phyloP scores from a whole-genome alignment of 2,888 invertebrate species.

The Eupeodes luniger region DNA sequence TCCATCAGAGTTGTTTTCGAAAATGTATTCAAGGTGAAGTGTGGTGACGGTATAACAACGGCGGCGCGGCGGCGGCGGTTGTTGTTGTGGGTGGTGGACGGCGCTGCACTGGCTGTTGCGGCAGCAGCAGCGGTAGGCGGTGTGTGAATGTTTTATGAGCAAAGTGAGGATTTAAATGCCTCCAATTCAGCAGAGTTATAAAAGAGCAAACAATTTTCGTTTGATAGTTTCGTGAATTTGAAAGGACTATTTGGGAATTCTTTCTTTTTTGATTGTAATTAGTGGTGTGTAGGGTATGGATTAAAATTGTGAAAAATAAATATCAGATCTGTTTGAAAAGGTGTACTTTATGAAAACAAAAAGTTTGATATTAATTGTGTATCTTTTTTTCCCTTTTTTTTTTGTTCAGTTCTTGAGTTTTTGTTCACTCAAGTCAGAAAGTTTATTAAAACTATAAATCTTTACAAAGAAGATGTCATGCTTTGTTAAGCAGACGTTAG shows the following conservation, averaged over 20 bases:
- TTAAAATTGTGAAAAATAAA: background rate
- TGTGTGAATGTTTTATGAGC: background rate
- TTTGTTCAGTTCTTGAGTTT: too few species aligned
- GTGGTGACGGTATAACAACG: background rate
- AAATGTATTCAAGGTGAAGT: constrained; percentile 32
- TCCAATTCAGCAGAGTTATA: constrained; percentile 8
- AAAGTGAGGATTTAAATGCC: constrained; percentile 15
- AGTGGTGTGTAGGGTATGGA: background rate
- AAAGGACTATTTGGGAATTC: background rate
- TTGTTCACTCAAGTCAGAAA: background rate
- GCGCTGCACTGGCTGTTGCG: background rate
- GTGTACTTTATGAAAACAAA: too few species aligned
- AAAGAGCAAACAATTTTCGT: background rate
- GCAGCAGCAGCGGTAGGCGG: background rate
- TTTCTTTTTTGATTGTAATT: background rate
- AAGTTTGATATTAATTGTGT: too few species aligned
- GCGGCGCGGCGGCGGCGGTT: background rate
- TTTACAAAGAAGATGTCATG: constrained; percentile 11
- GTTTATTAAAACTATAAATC: background rate
- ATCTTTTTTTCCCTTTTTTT: too few species aligned
- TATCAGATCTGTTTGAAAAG: too few species aligned
- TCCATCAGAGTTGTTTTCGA: background rate
- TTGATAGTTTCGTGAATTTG: background rate
- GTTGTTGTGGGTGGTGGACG: background rate
- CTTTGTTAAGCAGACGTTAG: constrained; percentile 14